Evolutionary conservation across 2,113 vertebrate species (phyloP).

Genomic region (Thamnaconus septentrionalis): DNA sequence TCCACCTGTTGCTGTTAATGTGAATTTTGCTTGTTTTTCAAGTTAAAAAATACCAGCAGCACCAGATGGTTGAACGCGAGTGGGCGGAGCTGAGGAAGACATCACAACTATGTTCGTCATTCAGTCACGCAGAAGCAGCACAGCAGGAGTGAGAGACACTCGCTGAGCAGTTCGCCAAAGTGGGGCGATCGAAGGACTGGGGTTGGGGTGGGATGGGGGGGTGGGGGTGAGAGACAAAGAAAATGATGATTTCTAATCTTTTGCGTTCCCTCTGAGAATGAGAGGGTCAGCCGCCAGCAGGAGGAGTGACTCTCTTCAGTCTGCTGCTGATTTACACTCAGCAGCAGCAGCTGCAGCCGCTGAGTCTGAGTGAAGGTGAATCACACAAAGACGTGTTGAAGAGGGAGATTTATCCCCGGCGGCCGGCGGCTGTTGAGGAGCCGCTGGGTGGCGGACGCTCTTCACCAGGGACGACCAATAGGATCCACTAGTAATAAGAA

Average conservation of each 20-base stretch:
- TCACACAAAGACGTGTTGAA: slow-evolving; percentile 19
- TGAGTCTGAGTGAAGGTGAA: slow-evolving; percentile 49
- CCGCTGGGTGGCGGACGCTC: slow-evolving; percentile 28
- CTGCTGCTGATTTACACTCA: slow-evolving; percentile 44
- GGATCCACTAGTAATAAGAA: slow-evolving; percentile 31
- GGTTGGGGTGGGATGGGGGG: neutral
- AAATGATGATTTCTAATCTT: slow-evolving; percentile 56
- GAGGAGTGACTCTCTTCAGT: too few species aligned
- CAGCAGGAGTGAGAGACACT: slow-evolving; percentile 32
- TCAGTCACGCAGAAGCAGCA: slow-evolving; percentile 14
- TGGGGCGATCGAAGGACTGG: slow-evolving; percentile 22
- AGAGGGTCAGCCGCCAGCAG: slow-evolving; percentile 46
- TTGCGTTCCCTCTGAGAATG: slow-evolving; percentile 32
- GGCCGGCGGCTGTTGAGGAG: slow-evolving; percentile 34
- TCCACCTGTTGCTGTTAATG: too few species aligned
- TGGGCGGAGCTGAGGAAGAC: too few species aligned
- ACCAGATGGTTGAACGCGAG: too few species aligned
- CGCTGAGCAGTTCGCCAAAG: slow-evolving; percentile 27
- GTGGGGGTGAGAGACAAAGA: too few species aligned
- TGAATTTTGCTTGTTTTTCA: too few species aligned
- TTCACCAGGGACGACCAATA: slow-evolving; percentile 20
- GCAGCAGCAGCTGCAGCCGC: slow-evolving; percentile 4
- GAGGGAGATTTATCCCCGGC: slow-evolving; percentile 38
- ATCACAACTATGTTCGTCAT: too few species aligned
- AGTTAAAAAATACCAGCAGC: too few species aligned